A percentile compares a stretch with the other conserved stretches of the same genome.
Evolutionary conservation across 1,140 invertebrate species (phyloP).

Genomic region (Rhysida immarginata): DNA sequence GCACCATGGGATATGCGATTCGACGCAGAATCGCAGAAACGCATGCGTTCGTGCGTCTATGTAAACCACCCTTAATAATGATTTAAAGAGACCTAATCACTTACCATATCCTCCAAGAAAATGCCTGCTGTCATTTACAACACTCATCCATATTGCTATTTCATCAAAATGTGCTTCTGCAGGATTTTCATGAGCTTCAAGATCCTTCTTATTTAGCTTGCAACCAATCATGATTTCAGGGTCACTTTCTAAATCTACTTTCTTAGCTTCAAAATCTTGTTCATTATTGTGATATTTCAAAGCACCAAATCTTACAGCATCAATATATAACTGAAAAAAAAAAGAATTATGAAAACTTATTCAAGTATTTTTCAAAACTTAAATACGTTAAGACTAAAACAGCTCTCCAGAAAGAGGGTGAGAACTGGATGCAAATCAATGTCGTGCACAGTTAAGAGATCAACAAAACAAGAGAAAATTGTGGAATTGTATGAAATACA

Average conservation of each 20-base stretch:
- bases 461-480: too few relatives aligned
- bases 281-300: constrained; percentile 11
- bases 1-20: too few relatives aligned
- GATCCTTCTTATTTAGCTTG: constrained; percentile 13
- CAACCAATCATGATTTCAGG: constrained; percentile 20
- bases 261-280: not conserved
- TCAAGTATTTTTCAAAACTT: not conserved
- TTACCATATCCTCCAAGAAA: constrained; percentile 21
- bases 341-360: not conserved
- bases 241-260: too few relatives aligned
- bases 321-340: constrained; percentile 16
- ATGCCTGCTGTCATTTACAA: constrained; percentile 14
- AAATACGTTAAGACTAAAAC: too few relatives aligned
- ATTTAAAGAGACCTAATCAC: not conserved
- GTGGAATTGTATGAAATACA: too few relatives aligned
- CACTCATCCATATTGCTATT: constrained; percentile 19
- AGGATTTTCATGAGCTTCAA: not conserved
- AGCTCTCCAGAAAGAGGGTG: too few relatives aligned
- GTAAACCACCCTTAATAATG: too few relatives aligned
- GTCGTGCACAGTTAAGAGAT: too few relatives aligned
- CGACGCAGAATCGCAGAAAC: too few relatives aligned
- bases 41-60: too few relatives aligned
- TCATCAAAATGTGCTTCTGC: constrained; percentile 18
- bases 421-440: too few relatives aligned
- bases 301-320: constrained; percentile 10